Base-by-base conservation (phyloP, 2,797 vertebrate genomes). In the Gymnocypris eckloni region DNA sequence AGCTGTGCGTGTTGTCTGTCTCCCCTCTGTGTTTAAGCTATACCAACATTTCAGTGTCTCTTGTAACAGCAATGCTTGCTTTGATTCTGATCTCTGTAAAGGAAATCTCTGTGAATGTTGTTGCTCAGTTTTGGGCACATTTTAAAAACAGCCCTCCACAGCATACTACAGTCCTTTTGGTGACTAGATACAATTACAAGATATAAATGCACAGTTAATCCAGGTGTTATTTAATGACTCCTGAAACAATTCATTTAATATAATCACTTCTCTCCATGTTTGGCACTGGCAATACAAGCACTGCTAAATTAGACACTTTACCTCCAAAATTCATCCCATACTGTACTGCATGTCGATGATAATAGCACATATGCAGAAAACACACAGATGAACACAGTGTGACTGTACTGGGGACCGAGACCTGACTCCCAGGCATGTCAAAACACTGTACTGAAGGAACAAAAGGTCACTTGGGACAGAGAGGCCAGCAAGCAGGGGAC, bases 401-500 rank as follows among this genome's bases (percentile, higher is more conserved):
- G 61, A 78, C n/a, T n/a, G 22, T 18, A 16, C 15, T 5, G 72
- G 22, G 13, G 45, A 66, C 43, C 25, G 33, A 83, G 59, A 33
- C 28, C 56, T 48, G 41, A 37, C 10, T 28, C 0, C 13, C 81
- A 89, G 88, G 20, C 11, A 48, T 79, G 25, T 71, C 76, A 72
- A 41, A 71, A 90, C 91, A 76, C 71, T 61, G n/a, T 84, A 86
- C 66, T 82, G 87, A 83, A 9, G 90, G 83, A 92, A 71, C 22
- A 20, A 28, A 75, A 59, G 72, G 43, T 73, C 77, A 80, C 25
- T 50, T 10, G 85, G 84, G 64, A 80, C 41, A 85, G n/a, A 37
- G n/a, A 43, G 18, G n/a, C 48, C 56, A 18, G n/a, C 37, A 70
- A 39, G 16, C 75, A 37, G 64, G 52, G 66, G 52, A 76, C 66